Evolutionary conservation across 2,113 vertebrate species (phyloP), one percentile per base, ranked within the genome.

Genomic region (Proteles cristata): DNA sequence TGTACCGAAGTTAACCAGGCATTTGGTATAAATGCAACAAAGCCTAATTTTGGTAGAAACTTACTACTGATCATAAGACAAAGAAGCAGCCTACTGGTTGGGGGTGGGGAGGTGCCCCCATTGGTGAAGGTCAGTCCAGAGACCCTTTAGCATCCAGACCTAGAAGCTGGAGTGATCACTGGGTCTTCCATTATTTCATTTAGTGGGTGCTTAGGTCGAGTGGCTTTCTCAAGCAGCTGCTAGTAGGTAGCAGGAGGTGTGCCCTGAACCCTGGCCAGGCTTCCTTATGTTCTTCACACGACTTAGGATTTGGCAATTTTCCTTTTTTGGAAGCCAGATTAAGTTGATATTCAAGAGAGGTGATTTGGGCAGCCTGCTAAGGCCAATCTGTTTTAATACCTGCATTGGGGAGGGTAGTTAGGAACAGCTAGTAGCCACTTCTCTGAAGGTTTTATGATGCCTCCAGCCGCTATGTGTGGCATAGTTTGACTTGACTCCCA

Each of bases 21-120:
- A 33, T 92, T 73, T 77, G 58, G 15, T 84, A 17, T 45, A 74
- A 58, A 68, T 79, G 74, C 65, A 93, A 50, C 65, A 76, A 96
- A 90, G 9, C 19, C 14, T 69, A 39, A 74, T 58, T 61, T 86
- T 25, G 69, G 25, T 48, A 82, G 43, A 65, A 35, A 15, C 45
- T 61, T 28, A 25, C 31, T 92, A 93, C 88, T 80, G 26, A 86
- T 88, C 31, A 23, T 7, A 28, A 88, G 88, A 55, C 10, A 80
- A 63, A 84, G 26, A 66, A 61, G 39, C 2, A 7, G 26, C 28
- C 16, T 50, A 0, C 21, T 17, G 15, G 79, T 4, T 8, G 50
- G 43, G 80, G 15, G 21, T 39, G 71, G 12, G 31, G 15, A 61
- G 6, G n/a, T 31, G 31, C 55, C 58, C 76, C 33, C 26, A 3